These are phyloP conservation scores for Dolichopus griseipennis DNA, from an alignment of 2,888 invertebrate species.

Conservation along the genomic window DNA sequence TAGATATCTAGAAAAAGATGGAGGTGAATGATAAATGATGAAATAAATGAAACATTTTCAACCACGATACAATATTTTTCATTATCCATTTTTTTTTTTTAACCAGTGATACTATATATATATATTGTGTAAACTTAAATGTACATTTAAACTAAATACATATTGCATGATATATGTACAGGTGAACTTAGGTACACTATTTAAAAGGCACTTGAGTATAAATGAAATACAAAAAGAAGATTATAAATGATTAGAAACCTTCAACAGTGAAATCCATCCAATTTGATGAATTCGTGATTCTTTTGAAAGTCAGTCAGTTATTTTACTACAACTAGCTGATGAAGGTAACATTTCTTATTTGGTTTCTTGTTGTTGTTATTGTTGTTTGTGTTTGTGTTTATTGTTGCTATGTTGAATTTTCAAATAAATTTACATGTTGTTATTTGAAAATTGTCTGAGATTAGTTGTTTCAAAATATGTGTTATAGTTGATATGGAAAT, in stretches of 20 bases:
- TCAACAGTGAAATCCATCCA: neutral
- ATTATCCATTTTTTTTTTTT: neutral
- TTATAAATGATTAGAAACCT: constrained; percentile 6
- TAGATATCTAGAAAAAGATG: neutral
- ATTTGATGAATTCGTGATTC: neutral
- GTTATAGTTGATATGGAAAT: too few relatives aligned
- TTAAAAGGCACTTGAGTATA: neutral
- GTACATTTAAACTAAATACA: too few relatives aligned
- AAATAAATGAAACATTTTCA: neutral
- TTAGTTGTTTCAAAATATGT: too few relatives aligned
- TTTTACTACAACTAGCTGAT: neutral
- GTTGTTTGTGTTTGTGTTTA: neutral
- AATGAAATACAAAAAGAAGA: neutral
- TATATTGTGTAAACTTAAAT: neutral
- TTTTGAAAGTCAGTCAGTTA: neutral
- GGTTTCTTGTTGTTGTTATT: neutral
- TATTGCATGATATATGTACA: too few relatives aligned
- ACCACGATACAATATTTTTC: neutral
- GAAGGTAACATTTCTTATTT: too few relatives aligned
- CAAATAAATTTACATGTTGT: too few relatives aligned
- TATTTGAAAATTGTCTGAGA: too few relatives aligned
- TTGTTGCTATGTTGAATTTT: too few relatives aligned
- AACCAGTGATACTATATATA: neutral
- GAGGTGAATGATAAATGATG: constrained; percentile 6
- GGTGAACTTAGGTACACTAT: neutral